Evolutionary conservation across 1,140 invertebrate genomes (phyloP), one percentile per base, ranked within the genome.

Genomic region (Lineus longissimus): DNA sequence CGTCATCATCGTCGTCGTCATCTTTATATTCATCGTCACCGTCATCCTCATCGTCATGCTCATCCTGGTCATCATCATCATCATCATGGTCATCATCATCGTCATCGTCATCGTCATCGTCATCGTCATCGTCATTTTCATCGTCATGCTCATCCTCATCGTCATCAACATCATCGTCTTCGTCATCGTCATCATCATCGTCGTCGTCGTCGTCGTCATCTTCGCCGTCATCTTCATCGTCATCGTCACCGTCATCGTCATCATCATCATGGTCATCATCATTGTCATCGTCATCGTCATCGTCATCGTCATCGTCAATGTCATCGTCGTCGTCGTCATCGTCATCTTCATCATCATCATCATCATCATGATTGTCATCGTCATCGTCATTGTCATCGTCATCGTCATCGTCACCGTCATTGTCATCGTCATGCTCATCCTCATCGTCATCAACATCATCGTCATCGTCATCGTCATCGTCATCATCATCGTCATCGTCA

Each of bases 291-390:
- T n/a, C n/a, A n/a, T n/a, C n/a, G n/a, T n/a, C n/a, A n/a, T n/a
- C n/a, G n/a, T n/a, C n/a, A n/a, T n/a, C n/a, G n/a, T n/a, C n/a
- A n/a, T n/a, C n/a, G n/a, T 57, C 2, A 55, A 55, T 41, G 30
- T 54, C 59, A 61, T 61, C 1, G 55, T 61, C 59, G 30, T 61
- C 40, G 55, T 61, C 59, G 55, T 61, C 59, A 61, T 55, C 59
- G 55, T 55, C 59, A 61, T 55, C 59, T 1, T 2, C 59, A 54
- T 55, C 59, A 1, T 41, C 11, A 40, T 29, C 59, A 19, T 55
- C 59, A 15, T 55, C 59, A 19, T 55, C 2, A 15, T 55, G 40
- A 19, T 61, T 41, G 17, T 61, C 59, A 61, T 55, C 59, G 2
- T 55, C 59, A 61, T 55, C 59, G 55, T 61, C 59, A 55, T n/a